Evolutionary conservation across 1,140 invertebrate genomes (phyloP), one percentile per base, ranked within the genome.

Genomic region (Lasioglossum baleicum): DNA sequence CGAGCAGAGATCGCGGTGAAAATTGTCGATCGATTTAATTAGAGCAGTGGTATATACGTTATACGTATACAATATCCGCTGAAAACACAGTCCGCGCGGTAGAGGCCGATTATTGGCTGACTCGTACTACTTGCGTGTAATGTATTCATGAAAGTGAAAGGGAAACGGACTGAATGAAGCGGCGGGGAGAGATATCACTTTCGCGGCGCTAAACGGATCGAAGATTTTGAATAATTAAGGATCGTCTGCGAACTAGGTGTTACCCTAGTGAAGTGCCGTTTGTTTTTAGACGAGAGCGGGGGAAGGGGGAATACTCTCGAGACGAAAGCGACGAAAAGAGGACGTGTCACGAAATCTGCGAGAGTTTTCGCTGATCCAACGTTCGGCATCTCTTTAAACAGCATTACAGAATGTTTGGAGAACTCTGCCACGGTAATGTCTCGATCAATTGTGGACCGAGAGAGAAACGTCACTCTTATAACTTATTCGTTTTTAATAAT

Each of bases 71-170:
- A 53, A 15, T 53, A 53, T 53, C 51, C 51, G 51, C 7, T 53
- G 51, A 53, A 53, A 53, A 53, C 51, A 53, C 51, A 20, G 51
- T 7, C 15, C 13, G 51, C 51, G 4, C 51, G 51, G 51, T 53
- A 53, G 15, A 53, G 51, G 51, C 51, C 51, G 51, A 53, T 58
- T 73, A 79, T 79, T 73, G 48, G 76, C 76, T 79, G 69, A 73
- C 70, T 72, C 48, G 51, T 79, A 53, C 70, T n/a, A 58, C 51
- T 73, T 35, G 20, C 61, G 31, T 22, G 20, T 79, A 79, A 73
- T 79, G 61, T 66, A 79, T 79, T 79, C 76, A 66, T 22, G 51
- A 66, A 60, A 79, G 76, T 17, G 76, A 79, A 79, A 58, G 76
- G 7, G 51, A 79, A n/a, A 65, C n/a, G 22, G 20, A 20, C 61